A percentile compares a stretch with the other conserved stretches of the same genome.
Evolutionary conservation across 1,140 invertebrate species (phyloP).

Genomic region (Drosophila aff.): DNA sequence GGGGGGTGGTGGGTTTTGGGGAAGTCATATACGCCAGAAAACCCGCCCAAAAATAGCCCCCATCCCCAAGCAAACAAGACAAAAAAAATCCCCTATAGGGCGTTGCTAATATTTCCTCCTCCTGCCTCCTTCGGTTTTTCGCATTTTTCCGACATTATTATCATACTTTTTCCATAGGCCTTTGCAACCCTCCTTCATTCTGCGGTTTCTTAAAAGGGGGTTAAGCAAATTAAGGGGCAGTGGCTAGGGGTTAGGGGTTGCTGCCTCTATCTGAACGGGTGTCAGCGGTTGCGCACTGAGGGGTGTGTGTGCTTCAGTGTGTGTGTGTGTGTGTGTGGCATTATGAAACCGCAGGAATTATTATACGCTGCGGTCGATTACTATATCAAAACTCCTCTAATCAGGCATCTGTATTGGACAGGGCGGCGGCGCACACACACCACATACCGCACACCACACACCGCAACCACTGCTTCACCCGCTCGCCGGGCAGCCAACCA

Average conservation of each 20-base stretch:
- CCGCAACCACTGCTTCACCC: conserved; percentile 20
- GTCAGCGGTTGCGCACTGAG: conserved; percentile 75
- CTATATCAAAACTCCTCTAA: conserved; percentile 78
- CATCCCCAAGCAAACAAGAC: not conserved
- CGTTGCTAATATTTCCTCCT: conserved; percentile 38
- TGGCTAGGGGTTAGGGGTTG: conserved; percentile 14
- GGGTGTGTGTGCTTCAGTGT: conserved; percentile 21
- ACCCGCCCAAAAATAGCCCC: conserved; percentile 26
- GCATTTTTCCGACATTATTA: conserved; percentile 18
- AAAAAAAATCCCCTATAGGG: conserved; percentile 23
- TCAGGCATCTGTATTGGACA: conserved; percentile 50
- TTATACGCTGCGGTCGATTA: conserved; percentile 83
- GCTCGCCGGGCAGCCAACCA: conserved; percentile 31
- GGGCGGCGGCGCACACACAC: conserved; percentile 12
- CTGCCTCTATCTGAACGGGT: conserved; percentile 43
- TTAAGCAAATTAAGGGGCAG: conserved; percentile 18
- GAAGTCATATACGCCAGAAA: not conserved
- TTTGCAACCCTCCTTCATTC: conserved; percentile 69
- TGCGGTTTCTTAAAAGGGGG: conserved; percentile 61
- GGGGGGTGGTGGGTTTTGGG: not conserved
- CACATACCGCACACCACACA: conserved; percentile 4
- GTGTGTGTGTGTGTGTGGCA: conserved; percentile 58
- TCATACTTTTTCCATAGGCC: conserved; percentile 18
- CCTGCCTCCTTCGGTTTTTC: conserved; percentile 39
- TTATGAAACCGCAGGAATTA: conserved; percentile 84